A percentile compares a stretch with the other conserved stretches of the same genome.
These are phyloP conservation scores for Sardina pilchardus DNA, from an alignment of 2,113 vertebrate species.

Conservation along the genomic window DNA sequence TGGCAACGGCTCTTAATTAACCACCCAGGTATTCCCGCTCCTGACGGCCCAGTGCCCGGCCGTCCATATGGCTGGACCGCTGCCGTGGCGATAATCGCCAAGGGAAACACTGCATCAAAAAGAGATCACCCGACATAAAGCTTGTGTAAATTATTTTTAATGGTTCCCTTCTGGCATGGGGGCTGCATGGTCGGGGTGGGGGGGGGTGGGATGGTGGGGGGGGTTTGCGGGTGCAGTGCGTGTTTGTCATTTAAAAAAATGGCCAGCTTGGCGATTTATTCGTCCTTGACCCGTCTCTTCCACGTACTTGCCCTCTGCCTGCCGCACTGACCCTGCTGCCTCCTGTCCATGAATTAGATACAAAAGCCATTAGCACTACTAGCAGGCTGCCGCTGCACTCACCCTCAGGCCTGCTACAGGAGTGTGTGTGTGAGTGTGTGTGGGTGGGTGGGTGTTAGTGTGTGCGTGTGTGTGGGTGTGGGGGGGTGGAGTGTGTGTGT, in stretches of 20 bases:
- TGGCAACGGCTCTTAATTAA: slow-evolving; percentile 98
- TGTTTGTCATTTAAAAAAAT: slow-evolving; percentile 83
- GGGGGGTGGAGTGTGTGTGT: not conserved
- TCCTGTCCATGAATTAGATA: slow-evolving; percentile 39
- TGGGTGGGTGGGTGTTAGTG: slow-evolving; percentile 43
- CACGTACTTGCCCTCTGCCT: slow-evolving; percentile 54
- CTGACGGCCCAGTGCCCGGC: slow-evolving; percentile 80
- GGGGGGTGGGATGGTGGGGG: not conserved
- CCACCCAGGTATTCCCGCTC: slow-evolving; percentile 95
- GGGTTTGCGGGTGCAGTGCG: slow-evolving; percentile 55
- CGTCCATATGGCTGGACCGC: slow-evolving; percentile 94
- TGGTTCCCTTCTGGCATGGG: slow-evolving; percentile 84
- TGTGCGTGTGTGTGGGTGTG: slow-evolving; percentile 2
- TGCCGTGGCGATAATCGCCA: slow-evolving; percentile 86
- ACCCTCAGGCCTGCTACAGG: slow-evolving; percentile 18
- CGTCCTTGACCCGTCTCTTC: slow-evolving; percentile 71
- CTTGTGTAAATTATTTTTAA: slow-evolving; percentile 97
- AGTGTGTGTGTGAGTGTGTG: slow-evolving; percentile 26
- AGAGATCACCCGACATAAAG: slow-evolving; percentile 81
- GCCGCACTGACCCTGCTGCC: slow-evolving; percentile 63
- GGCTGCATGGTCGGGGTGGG: not conserved
- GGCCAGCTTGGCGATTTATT: slow-evolving; percentile 55
- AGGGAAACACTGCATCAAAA: slow-evolving; percentile 90
- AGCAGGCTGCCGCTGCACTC: slow-evolving; percentile 48
- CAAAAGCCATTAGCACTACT: slow-evolving; percentile 53